Conservation (phyloP, 2,113 vertebrate species). For the Chaetura pelagica region DNA sequence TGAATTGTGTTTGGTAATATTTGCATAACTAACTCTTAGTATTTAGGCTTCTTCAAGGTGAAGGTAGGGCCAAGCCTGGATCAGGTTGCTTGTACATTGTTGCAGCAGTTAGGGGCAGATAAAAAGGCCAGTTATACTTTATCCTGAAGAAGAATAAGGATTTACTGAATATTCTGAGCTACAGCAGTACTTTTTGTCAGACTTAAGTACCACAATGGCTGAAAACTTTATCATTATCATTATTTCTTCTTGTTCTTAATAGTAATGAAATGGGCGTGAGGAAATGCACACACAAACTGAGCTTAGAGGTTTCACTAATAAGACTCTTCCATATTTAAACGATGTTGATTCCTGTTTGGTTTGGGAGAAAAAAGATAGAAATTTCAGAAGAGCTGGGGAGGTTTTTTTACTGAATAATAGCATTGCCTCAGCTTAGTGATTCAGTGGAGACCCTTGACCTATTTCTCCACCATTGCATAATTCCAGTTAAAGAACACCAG, state of each 20-base stretch:
- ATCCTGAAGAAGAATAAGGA: neutral
- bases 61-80: fast-evolving
- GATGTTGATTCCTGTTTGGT: neutral
- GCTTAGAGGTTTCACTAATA: neutral
- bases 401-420: neutral
- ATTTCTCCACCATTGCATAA: neutral
- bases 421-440: neutral
- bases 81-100: neutral
- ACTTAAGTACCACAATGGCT: neutral
- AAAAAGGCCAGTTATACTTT: neutral
- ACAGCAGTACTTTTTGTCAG: neutral
- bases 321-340: fast-evolving
- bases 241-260: neutral
- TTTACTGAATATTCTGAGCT: neutral
- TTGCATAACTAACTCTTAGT: neutral
- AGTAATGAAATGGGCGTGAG: neutral
- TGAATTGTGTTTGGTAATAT: neutral
- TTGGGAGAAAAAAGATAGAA: neutral
- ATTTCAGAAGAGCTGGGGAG: neutral
- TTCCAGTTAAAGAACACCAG: neutral
- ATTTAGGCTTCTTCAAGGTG: neutral
- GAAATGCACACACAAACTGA: no score
- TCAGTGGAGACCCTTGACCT: neutral
- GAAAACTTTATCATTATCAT: neutral
- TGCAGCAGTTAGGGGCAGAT: neutral